Evolutionary conservation across 2,888 invertebrate genomes (phyloP).

Genomic region (Gonocerus acuteangulatus): DNA sequence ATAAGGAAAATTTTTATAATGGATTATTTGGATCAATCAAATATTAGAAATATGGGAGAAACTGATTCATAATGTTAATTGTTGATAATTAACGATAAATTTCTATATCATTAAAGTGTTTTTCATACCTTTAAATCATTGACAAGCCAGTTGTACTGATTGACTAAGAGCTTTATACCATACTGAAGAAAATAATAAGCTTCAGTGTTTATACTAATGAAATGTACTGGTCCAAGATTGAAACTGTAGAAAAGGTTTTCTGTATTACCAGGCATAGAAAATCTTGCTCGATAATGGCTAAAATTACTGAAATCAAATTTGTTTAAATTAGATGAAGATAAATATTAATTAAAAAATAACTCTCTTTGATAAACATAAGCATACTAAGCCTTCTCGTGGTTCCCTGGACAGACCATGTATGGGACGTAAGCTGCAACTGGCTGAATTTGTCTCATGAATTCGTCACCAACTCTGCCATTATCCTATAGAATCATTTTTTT

Average conservation of each 20-base stretch:
- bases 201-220: conserved; percentile 88
- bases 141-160: conserved; percentile 80
- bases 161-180: conserved; percentile 67
- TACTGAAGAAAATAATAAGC: conserved; percentile 86
- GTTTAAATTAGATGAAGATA: conserved; percentile 30
- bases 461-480: conserved; percentile 76
- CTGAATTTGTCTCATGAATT: conserved; percentile 88
- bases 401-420: conserved; percentile 89
- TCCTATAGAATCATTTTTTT: conserved; percentile 44
- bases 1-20: too few species aligned
- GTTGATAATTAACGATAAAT: too few species aligned
- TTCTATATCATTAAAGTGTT: too few species aligned
- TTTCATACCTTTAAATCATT: conserved; percentile 59
- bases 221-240: conserved; percentile 80
- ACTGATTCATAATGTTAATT: too few species aligned
- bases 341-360: neutral
- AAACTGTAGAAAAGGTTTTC: conserved; percentile 77
- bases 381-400: conserved; percentile 79
- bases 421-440: conserved; percentile 81
- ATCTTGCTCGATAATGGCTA: conserved; percentile 84
- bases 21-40: too few species aligned
- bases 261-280: conserved; percentile 75
- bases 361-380: too few species aligned
- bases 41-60: too few species aligned
- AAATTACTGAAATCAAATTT: too few species aligned